Evolutionary conservation across 2,113 vertebrate species (phyloP).

Genomic region (Aix galericulata): DNA sequence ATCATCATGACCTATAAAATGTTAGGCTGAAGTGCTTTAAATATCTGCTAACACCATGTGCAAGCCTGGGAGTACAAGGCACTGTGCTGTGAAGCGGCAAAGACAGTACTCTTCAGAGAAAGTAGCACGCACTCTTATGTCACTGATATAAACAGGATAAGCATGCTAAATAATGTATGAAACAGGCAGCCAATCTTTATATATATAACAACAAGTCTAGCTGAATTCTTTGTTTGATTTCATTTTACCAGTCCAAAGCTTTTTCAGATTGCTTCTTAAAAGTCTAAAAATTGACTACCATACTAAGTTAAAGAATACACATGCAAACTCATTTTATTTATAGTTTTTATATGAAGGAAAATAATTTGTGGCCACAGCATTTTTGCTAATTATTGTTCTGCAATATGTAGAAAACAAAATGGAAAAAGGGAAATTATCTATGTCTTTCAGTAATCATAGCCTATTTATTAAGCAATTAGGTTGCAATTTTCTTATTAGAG

Average conservation of each 20-base stretch:
- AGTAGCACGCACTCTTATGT: constrained; percentile 76
- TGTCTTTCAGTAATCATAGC: constrained; percentile 69
- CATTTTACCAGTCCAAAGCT: not conserved
- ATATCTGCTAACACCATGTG: constrained; percentile 80
- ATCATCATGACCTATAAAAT: constrained; percentile 83
- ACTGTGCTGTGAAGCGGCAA: constrained; percentile 81
- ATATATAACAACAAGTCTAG: constrained; percentile 10
- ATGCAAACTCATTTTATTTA: not conserved
- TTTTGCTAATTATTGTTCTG: constrained; percentile 32
- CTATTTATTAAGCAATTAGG: constrained; percentile 78
- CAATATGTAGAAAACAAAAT: not conserved
- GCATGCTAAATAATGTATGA: constrained; percentile 76
- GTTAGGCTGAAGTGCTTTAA: constrained; percentile 85
- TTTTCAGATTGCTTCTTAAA: not conserved
- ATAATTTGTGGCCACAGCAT: not conserved
- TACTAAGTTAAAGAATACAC: not conserved
- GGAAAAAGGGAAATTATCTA: constrained; percentile 14
- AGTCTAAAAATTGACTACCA: not conserved
- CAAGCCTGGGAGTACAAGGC: constrained; percentile 75
- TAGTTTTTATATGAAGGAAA: not conserved
- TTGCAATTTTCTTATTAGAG: constrained; percentile 73
- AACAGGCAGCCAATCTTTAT: constrained; percentile 36
- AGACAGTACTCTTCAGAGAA: constrained; percentile 78
- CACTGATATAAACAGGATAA: constrained; percentile 86
- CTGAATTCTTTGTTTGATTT: not conserved